phyloP scores from a whole-genome alignment of 2,113 vertebrate species.

The Ictidomys tridecemlineatus region DNA sequence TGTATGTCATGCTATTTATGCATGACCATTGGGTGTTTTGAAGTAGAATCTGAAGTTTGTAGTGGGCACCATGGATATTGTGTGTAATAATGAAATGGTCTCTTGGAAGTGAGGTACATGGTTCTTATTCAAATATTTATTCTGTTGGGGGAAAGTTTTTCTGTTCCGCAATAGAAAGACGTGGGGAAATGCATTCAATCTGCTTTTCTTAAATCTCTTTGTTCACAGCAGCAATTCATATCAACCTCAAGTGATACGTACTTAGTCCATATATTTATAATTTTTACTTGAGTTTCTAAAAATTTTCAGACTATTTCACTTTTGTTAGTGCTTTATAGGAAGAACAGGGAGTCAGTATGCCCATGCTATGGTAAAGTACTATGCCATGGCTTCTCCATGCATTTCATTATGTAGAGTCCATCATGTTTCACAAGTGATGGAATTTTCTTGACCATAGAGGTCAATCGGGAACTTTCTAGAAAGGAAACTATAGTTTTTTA shows the following conservation, averaged over 20 bases:
- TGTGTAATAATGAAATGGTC: constrained; percentile 76
- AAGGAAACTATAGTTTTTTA: constrained; percentile 37
- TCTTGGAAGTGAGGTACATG: constrained; percentile 79
- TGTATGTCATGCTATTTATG: constrained; percentile 82
- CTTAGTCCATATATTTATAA: constrained; percentile 80
- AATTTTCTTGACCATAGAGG: neutral
- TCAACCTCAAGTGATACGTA: constrained; percentile 77
- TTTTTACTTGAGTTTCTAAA: constrained; percentile 76
- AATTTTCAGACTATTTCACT: constrained; percentile 64
- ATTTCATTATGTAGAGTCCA: neutral
- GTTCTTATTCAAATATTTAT: constrained; percentile 90
- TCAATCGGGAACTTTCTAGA: constrained; percentile 12
- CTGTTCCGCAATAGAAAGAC: constrained; percentile 86
- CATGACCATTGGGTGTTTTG: constrained; percentile 82
- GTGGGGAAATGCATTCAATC: constrained; percentile 70
- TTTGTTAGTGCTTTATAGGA: constrained; percentile 80
- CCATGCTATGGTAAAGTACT: constrained; percentile 64
- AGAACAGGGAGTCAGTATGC: constrained; percentile 47
- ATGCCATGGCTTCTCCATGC: constrained; percentile 50
- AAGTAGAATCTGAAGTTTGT: constrained; percentile 81
- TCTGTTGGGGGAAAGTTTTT: constrained; percentile 85
- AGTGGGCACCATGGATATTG: constrained; percentile 84
- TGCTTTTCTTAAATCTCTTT: constrained; percentile 78
- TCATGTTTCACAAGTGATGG: neutral
- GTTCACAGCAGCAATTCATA: constrained; percentile 73